Evolutionary conservation across 1,140 invertebrate genomes (phyloP).

Genomic region (Zaprionus kolodkinae): DNA sequence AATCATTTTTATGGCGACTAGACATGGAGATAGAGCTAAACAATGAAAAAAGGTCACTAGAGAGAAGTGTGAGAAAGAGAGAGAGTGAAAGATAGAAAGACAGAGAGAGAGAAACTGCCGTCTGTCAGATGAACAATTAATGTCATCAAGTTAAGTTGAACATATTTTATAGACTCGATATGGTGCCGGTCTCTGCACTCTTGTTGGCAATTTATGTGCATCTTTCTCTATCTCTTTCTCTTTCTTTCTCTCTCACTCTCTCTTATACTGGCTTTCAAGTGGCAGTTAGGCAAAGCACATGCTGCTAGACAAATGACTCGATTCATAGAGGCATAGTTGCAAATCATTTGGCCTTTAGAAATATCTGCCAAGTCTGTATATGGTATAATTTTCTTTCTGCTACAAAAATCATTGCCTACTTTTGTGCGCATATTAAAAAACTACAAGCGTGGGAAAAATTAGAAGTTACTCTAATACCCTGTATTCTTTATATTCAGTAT

Average conservation of each 20-base stretch:
- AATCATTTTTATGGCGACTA: slow-evolving; percentile 76
- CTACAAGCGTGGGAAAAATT: neutral
- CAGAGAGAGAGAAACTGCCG: slow-evolving; percentile 9
- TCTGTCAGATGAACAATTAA: slow-evolving; percentile 66
- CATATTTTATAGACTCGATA: slow-evolving; percentile 61
- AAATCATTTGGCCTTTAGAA: slow-evolving; percentile 39
- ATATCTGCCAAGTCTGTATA: neutral
- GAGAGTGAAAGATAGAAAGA: no score
- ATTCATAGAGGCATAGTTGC: slow-evolving; percentile 40
- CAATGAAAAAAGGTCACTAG: slow-evolving; percentile 3
- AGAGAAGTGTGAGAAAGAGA: neutral
- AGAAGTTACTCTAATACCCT: neutral
- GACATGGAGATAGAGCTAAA: slow-evolving; percentile 9
- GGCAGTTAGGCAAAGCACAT: slow-evolving; percentile 56
- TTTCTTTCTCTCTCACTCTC: neutral
- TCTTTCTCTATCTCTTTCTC: neutral
- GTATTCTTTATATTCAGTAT: neutral
- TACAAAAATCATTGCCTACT: slow-evolving; percentile 44
- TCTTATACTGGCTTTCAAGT: slow-evolving; percentile 38
- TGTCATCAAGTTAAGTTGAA: slow-evolving; percentile 42
- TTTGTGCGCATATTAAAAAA: slow-evolving; percentile 61
- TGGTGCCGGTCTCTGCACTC: slow-evolving; percentile 15
- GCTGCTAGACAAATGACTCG: slow-evolving; percentile 43
- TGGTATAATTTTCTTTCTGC: neutral
- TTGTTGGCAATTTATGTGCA: slow-evolving; percentile 56